Evolutionary conservation across 2,113 vertebrate genomes (phyloP).

Genomic region (Mastomys coucha): DNA sequence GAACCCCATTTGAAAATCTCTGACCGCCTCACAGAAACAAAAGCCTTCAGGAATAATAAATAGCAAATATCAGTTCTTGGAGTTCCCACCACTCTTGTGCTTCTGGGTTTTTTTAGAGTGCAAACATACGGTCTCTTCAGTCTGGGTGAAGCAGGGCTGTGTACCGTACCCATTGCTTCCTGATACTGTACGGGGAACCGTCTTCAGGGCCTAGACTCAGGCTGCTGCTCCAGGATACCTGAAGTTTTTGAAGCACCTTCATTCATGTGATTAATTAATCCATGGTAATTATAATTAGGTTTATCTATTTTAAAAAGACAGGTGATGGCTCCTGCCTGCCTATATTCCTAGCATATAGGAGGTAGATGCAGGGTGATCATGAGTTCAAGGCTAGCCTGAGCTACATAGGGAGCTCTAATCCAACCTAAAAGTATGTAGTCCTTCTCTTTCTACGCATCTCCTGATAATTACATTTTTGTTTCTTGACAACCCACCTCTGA

Average conservation of each 20-base stretch:
- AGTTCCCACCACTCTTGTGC: not conserved
- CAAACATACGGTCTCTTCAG: not conserved
- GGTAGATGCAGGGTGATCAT: not conserved
- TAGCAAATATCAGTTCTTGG: not conserved
- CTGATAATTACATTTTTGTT: not conserved
- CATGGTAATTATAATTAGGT: not conserved
- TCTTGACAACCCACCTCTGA: not conserved
- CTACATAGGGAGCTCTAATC: not conserved
- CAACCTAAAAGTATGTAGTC: not conserved
- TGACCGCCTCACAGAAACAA: not conserved
- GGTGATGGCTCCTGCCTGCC: not conserved
- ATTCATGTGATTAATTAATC: not conserved
- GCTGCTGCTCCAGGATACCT: not conserved
- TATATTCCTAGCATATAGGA: not conserved
- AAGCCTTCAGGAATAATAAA: conserved; percentile 27
- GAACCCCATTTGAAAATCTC: conserved; percentile 29
- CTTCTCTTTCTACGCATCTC: not conserved
- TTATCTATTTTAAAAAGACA: not conserved
- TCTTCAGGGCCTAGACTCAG: not conserved
- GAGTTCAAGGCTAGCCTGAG: not conserved
- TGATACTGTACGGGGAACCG: not conserved
- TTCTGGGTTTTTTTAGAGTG: not conserved
- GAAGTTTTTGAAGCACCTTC: not conserved
- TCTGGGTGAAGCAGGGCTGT: not conserved
- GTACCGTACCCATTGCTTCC: not conserved